Evolutionary conservation across 2,888 invertebrate genomes (phyloP).

Genomic region (Lochmaea capreae): DNA sequence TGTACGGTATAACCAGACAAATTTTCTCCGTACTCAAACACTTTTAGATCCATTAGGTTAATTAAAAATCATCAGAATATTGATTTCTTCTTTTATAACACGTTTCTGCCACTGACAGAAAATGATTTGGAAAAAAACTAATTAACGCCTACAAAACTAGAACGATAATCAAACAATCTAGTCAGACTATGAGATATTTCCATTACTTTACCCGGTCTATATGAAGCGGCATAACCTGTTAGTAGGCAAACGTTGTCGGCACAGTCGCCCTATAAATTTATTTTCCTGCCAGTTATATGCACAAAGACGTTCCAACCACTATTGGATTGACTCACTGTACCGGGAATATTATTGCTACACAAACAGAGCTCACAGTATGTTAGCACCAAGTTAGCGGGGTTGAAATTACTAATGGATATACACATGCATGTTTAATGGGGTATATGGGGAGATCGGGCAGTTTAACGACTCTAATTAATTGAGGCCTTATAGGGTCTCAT

Average conservation of each 20-base stretch:
- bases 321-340: constrained; percentile 48
- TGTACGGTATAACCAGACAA: neutral
- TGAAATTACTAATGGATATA: constrained; percentile 62
- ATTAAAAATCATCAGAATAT: neutral
- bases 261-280: constrained; percentile 47
- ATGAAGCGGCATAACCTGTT: constrained; percentile 56
- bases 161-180: constrained; percentile 13
- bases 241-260: constrained; percentile 58
- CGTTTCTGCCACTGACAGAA: neutral
- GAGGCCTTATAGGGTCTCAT: constrained; percentile 36
- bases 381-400: constrained; percentile 61
- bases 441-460: constrained; percentile 54
- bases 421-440: constrained; percentile 60
- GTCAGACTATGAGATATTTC: constrained; percentile 20
- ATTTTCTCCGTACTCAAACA: neutral
- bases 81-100: neutral
- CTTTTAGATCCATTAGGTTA: neutral
- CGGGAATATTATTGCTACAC: constrained; percentile 58
- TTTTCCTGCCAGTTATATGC: constrained; percentile 40
- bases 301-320: constrained; percentile 52
- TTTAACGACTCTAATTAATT: constrained; percentile 58
- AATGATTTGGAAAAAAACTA: neutral
- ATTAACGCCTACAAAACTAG: constrained; percentile 11
- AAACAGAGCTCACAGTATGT: constrained; percentile 60
- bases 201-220: constrained; percentile 29